These are phyloP conservation scores for Sesamia nonagrioides DNA, from an alignment of 1,140 invertebrate genomes.

Conservation along the genomic window DNA sequence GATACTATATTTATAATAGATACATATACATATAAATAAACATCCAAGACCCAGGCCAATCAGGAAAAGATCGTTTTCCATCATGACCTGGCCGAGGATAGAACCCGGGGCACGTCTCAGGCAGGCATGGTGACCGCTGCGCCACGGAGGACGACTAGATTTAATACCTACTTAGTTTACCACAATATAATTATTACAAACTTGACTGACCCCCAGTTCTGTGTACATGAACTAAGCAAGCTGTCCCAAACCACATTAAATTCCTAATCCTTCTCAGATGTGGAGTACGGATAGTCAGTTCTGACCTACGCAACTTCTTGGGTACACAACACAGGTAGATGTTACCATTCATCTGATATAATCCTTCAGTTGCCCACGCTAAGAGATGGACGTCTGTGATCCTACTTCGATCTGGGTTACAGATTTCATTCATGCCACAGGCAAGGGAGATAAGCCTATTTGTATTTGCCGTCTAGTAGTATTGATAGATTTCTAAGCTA, in stretches of 20 bases:
- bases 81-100: too few species aligned
- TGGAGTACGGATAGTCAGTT: not conserved
- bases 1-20: too few species aligned
- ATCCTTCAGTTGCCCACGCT: conserved; percentile 16
- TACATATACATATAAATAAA: too few species aligned
- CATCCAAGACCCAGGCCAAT: too few species aligned
- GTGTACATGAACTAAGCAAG: too few species aligned
- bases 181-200: too few species aligned
- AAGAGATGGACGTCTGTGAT: not conserved
- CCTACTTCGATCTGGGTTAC: conserved; percentile 16
- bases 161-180: too few species aligned
- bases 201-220: too few species aligned
- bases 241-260: not conserved
- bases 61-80: too few species aligned
- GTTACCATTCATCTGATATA: conserved; percentile 36
- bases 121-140: too few species aligned
- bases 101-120: too few species aligned
- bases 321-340: conserved; percentile 12
- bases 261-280: not conserved
- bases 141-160: too few species aligned
- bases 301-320: conserved; percentile 19
- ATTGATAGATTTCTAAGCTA: not conserved
- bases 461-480: not conserved
- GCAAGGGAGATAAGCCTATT: not conserved
- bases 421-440: not conserved